These are phyloP conservation scores for Drosophila koepferae DNA, from an alignment of 2,888 invertebrate genomes.

Conservation along the genomic window DNA sequence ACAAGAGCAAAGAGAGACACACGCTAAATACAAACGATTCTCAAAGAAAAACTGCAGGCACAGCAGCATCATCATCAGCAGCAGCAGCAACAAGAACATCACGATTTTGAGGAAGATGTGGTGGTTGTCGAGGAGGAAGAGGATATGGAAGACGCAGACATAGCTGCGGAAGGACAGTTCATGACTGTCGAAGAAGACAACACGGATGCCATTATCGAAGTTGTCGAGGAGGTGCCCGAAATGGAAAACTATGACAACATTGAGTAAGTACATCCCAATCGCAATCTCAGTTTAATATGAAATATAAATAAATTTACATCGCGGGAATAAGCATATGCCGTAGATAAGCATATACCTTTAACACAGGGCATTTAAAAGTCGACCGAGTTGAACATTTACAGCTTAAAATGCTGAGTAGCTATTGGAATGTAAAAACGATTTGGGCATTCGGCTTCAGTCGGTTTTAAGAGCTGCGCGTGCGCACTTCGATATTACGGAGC, in stretches of 20 bases:
- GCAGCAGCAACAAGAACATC: slow-evolving; percentile 14
- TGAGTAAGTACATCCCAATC: slow-evolving; percentile 51
- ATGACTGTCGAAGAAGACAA: slow-evolving; percentile 59
- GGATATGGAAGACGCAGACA: slow-evolving; percentile 3
- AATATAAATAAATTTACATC: background rate
- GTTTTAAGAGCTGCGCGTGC: slow-evolving; percentile 45
- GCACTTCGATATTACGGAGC: slow-evolving; percentile 23
- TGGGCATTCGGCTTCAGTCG: slow-evolving; percentile 36
- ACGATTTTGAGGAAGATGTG: slow-evolving; percentile 39
- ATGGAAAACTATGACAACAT: slow-evolving; percentile 58
- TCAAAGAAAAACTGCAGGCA: slow-evolving; percentile 6
- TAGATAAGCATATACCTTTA: background rate
- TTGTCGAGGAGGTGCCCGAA: slow-evolving; percentile 64
- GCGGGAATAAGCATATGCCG: background rate
- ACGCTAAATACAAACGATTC: background rate
- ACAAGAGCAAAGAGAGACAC: background rate
- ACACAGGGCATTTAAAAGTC: slow-evolving; percentile 27
- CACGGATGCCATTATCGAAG: slow-evolving; percentile 70
- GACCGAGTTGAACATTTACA: background rate
- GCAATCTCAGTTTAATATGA: background rate
- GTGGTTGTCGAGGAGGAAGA: slow-evolving; percentile 46
- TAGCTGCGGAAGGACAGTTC: slow-evolving; percentile 30
- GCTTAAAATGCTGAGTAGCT: background rate
- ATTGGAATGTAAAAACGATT: slow-evolving; percentile 19
- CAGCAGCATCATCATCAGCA: slow-evolving; percentile 7